These are phyloP conservation scores for Arizona elegans DNA, from an alignment of 2,113 vertebrate genomes.

Conservation along the genomic window DNA sequence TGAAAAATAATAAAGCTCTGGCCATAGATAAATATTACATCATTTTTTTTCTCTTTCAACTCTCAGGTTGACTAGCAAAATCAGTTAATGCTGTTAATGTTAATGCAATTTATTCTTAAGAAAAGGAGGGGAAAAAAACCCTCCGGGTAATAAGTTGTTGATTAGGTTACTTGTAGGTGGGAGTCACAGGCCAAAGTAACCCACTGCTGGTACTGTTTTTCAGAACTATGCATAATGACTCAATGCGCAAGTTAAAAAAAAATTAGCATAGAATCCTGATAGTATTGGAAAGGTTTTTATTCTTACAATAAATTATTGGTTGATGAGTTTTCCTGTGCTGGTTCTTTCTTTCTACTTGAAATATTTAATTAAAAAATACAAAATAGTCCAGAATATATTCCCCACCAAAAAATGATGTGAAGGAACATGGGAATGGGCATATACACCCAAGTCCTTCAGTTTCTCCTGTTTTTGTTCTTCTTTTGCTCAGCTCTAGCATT, in stretches of 20 bases:
- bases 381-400: background rate
- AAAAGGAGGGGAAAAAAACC: background rate
- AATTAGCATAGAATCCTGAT: background rate
- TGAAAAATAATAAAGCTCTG: background rate
- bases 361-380: background rate
- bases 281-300: background rate
- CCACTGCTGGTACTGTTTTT: background rate
- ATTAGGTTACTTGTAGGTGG: background rate
- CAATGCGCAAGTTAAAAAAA: conserved; percentile 1
- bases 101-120: background rate
- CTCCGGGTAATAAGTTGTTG: background rate
- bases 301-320: background rate
- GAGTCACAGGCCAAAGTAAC: background rate
- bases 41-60: background rate
- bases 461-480: background rate
- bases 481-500: background rate
- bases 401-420: background rate
- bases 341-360: background rate
- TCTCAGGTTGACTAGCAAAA: background rate
- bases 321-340: background rate
- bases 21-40: background rate
- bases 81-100: background rate
- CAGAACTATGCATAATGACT: conserved; percentile 9
- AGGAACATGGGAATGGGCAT: background rate
- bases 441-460: background rate